Evolutionary conservation across 2,797 vertebrate genomes (phyloP).

Genomic region (Iguana delicatissima): DNA sequence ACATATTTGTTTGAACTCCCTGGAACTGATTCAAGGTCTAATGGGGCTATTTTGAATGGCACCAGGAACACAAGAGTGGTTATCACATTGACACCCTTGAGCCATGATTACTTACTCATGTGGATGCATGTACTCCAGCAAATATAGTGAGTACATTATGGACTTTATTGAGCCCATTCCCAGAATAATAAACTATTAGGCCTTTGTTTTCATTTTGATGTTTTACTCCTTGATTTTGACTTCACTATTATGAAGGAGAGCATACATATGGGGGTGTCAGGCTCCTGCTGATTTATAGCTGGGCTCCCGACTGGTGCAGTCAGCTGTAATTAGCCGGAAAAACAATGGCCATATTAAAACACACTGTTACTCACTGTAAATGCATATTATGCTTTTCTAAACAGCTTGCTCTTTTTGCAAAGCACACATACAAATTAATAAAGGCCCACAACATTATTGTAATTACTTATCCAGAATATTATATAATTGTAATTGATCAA

Average conservation of each 20-base stretch:
- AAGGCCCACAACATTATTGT: conserved; percentile 17
- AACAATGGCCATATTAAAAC: conserved; percentile 63
- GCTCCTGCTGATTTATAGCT: conserved; percentile 63
- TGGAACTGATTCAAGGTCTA: conserved; percentile 46
- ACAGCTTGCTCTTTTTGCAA: conserved; percentile 33
- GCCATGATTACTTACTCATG: conserved; percentile 20
- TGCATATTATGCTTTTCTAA: conserved; percentile 8
- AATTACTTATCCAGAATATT: conserved; percentile 44
- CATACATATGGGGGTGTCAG: neutral
- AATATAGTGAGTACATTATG: conserved; percentile 44
- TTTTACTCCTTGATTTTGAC: conserved; percentile 4
- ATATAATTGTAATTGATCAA: conserved; percentile 45
- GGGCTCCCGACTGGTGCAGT: conserved; percentile 45
- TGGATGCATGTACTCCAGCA: conserved; percentile 14
- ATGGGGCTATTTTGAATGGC: conserved; percentile 55
- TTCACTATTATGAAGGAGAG: conserved; percentile 35
- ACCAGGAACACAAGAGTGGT: conserved; percentile 34
- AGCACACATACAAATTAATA: neutral
- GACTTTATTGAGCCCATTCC: conserved; percentile 47
- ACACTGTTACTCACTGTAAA: conserved; percentile 25
- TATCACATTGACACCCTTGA: conserved; percentile 54
- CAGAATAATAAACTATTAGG: conserved; percentile 61
- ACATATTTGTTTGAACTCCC: conserved; percentile 28
- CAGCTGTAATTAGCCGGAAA: conserved; percentile 66
- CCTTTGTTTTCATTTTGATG: conserved; percentile 52